These are phyloP conservation scores for Eueides isabella DNA, from an alignment of 1,140 invertebrate species.

Conservation along the genomic window DNA sequence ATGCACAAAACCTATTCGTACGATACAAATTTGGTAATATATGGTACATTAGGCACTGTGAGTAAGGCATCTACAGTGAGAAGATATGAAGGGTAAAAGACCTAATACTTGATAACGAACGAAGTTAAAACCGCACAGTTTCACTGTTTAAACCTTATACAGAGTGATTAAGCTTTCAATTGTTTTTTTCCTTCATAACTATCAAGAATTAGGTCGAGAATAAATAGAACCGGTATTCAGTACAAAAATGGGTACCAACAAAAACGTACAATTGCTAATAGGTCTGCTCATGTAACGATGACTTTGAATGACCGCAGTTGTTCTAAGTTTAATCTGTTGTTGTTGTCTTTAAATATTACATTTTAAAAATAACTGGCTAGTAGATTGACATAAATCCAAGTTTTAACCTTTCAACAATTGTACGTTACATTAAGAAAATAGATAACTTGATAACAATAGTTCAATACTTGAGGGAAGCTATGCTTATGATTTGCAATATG, in stretches of 20 bases:
- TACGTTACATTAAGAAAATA: conserved; percentile 6
- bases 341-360: background rate
- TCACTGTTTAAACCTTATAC: background rate
- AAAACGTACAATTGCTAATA: background rate
- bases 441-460: conserved; percentile 14
- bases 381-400: background rate
- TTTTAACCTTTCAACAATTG: background rate
- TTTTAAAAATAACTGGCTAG: background rate
- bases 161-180: background rate
- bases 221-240: background rate
- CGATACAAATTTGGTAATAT: conserved; percentile 77
- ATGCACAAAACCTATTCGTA: conserved; percentile 69
- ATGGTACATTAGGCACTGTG: conserved; percentile 83
- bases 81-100: conserved; percentile 62
- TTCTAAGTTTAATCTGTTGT: background rate
- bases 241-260: background rate
- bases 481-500: conserved; percentile 3
- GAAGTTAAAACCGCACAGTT: background rate
- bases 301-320: background rate
- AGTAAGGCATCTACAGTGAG: conserved; percentile 83
- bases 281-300: background rate
- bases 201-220: background rate
- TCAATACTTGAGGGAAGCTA: background rate
- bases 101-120: conserved; percentile 31
- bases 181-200: background rate